Conservation (phyloP, 2,888 invertebrate genomes). For the Keiferia lycopersicella region DNA sequence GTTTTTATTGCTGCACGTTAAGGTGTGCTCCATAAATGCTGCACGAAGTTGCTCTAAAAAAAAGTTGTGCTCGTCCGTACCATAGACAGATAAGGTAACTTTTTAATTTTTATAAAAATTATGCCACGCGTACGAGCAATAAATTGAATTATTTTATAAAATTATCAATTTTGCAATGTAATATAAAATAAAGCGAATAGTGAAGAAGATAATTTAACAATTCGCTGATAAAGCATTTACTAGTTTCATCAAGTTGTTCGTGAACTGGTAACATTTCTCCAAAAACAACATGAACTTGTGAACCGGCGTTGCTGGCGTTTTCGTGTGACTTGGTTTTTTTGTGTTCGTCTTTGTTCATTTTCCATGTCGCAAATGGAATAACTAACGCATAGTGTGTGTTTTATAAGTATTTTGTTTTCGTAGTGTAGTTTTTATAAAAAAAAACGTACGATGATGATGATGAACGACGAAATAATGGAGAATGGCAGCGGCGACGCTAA, state of each 20-base stretch:
- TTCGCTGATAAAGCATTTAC: conserved; percentile 9
- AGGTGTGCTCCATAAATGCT: too few species aligned
- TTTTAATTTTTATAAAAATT: conserved; percentile 39
- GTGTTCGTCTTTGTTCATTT: conserved; percentile 77
- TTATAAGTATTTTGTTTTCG: conserved; percentile 69
- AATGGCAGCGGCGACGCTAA: conserved; percentile 81
- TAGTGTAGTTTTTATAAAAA: conserved; percentile 73
- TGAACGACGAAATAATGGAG: conserved; percentile 67
- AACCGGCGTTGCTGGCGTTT: conserved; percentile 79
- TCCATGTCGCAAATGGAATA: conserved; percentile 74
- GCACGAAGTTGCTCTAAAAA: background rate
- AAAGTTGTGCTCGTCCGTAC: background rate
- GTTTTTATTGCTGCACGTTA: too few species aligned
- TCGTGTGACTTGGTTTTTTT: conserved; percentile 69
- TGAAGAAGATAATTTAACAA: conserved; percentile 7
- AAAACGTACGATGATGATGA: conserved; percentile 70
- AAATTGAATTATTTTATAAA: conserved; percentile 47
- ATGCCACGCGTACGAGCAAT: conserved; percentile 58
- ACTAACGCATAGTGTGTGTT: conserved; percentile 65
- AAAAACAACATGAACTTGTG: conserved; percentile 79
- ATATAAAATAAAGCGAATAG: conserved; percentile 46
- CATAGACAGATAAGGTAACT: conserved; percentile 26
- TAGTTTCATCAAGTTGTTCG: conserved; percentile 30
- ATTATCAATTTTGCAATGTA: conserved; percentile 55
- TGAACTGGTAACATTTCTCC: conserved; percentile 73